Conservation (phyloP, 2,113 vertebrate genomes). For the Psammodynastes pulverulentus region DNA sequence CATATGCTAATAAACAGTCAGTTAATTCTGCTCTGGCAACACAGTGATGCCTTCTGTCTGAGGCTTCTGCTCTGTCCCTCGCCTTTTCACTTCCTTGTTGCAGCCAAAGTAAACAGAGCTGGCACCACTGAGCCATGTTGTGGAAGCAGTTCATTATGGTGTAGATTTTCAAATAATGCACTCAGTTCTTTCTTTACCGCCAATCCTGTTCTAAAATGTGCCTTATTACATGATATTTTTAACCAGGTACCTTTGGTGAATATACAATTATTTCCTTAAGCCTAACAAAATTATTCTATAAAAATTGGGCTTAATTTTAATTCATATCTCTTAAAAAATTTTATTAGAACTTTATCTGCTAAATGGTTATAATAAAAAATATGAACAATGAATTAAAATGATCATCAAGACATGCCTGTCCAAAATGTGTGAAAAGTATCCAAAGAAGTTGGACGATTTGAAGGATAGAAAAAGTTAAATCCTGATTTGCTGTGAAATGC, state of each 20-base stretch:
- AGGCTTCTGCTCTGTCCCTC: constrained; percentile 40
- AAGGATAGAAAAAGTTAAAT: not conserved
- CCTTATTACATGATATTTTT: not conserved
- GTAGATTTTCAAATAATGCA: constrained; percentile 2
- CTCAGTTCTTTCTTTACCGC: not conserved
- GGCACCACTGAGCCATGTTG: constrained; percentile 8
- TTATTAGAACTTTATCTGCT: not conserved
- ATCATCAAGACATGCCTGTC: not conserved
- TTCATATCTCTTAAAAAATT: not conserved
- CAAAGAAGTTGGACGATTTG: not conserved
- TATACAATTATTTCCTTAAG: not conserved
- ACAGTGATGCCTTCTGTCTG: constrained; percentile 42
- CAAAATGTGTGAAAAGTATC: not conserved
- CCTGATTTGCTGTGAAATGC: not conserved
- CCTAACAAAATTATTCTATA: too few species aligned
- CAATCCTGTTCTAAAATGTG: not conserved
- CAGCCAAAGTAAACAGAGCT: constrained; percentile 21
- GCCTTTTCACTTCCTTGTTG: constrained; percentile 15
- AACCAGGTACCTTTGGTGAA: not conserved
- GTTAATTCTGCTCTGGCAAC: constrained; percentile 60
- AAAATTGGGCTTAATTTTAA: not conserved
- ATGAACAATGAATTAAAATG: not conserved
- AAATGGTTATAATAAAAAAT: not conserved
- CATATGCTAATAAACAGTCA: constrained; percentile 24
- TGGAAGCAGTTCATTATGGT: not conserved